Evolutionary conservation across 2,113 vertebrate species (phyloP).

Genomic region (Cettia cetti): DNA sequence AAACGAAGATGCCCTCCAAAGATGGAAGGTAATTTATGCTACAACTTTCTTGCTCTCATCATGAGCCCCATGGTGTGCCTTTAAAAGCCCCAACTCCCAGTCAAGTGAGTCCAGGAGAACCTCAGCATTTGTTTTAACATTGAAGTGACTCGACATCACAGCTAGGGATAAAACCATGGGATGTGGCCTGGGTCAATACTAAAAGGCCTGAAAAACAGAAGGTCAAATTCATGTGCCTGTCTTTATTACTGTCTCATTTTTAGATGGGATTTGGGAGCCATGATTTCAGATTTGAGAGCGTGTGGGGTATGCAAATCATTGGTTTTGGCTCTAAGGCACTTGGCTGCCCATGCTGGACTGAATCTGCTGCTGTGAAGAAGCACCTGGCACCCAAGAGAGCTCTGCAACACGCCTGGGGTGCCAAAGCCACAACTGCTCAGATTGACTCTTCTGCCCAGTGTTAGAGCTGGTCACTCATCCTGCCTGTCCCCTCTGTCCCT

Average conservation of each 20-base stretch:
- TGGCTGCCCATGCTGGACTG: not conserved
- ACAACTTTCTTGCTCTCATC: not conserved
- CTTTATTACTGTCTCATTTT: not conserved
- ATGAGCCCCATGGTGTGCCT: not conserved
- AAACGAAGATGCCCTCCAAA: constrained; percentile 35
- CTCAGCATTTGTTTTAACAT: not conserved
- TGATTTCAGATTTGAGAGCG: not conserved
- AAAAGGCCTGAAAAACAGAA: not conserved
- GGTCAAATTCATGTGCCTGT: not conserved
- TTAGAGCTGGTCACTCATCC: fast-evolving
- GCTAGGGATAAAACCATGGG: not conserved
- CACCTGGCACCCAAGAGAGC: not conserved
- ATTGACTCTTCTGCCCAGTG: fast-evolving
- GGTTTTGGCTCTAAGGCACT: not conserved
- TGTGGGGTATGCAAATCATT: not conserved
- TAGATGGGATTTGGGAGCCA: not conserved
- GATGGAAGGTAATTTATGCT: not conserved
- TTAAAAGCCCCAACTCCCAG: not conserved
- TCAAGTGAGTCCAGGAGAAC: not conserved
- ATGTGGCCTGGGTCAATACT: not conserved
- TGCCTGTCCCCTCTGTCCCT: not conserved
- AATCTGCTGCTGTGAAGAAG: not conserved
- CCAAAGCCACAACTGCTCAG: not conserved
- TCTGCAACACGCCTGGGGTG: fast-evolving
- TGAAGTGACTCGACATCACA: not conserved